phyloP scores from a whole-genome alignment of 2,797 vertebrate species.

The Centropyge bicolor region DNA sequence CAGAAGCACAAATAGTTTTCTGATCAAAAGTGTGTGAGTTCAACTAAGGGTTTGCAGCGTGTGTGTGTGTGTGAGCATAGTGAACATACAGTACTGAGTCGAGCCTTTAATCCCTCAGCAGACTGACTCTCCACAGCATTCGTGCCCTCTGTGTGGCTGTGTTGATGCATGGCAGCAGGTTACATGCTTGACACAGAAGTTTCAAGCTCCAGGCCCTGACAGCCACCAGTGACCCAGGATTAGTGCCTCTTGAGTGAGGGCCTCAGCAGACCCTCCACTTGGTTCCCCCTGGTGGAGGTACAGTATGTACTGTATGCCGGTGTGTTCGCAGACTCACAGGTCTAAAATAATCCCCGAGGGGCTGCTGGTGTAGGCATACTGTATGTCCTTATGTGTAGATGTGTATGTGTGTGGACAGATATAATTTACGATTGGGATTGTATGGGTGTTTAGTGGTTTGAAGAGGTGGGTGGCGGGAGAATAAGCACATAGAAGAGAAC shows the following conservation, averaged over 20 bases:
- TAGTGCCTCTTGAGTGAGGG: slow-evolving; percentile 45
- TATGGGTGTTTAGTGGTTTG: slow-evolving; percentile 5
- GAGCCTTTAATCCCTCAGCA: slow-evolving; percentile 31
- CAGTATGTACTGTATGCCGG: slow-evolving; percentile 74
- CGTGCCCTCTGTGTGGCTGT: slow-evolving; percentile 14
- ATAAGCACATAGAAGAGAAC: not conserved
- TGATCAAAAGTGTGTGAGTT: not conserved
- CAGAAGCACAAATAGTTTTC: not conserved
- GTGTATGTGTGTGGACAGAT: not conserved
- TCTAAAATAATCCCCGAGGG: slow-evolving; percentile 67
- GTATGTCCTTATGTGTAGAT: slow-evolving; percentile 19
- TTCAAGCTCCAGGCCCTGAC: slow-evolving; percentile 23
- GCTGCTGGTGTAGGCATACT: slow-evolving; percentile 12
- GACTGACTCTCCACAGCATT: slow-evolving; percentile 4
- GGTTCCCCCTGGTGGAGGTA: slow-evolving; percentile 60
- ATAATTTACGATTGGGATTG: not conserved
- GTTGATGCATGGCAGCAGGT: slow-evolving; percentile 23
- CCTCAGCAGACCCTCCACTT: slow-evolving; percentile 60
- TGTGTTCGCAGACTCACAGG: slow-evolving; percentile 39
- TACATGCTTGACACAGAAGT: slow-evolving; percentile 31
- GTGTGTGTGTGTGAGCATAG: slow-evolving; percentile 9
- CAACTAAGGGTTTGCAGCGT: not conserved
- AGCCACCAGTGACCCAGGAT: slow-evolving; percentile 52
- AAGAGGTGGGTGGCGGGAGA: not conserved
- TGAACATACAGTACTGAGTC: slow-evolving; percentile 28